Percentiles rank a stretch among this genome's conserved stretches.
Conservation (phyloP, 2,888 invertebrate species). For the Hyppa rectilinea region DNA sequence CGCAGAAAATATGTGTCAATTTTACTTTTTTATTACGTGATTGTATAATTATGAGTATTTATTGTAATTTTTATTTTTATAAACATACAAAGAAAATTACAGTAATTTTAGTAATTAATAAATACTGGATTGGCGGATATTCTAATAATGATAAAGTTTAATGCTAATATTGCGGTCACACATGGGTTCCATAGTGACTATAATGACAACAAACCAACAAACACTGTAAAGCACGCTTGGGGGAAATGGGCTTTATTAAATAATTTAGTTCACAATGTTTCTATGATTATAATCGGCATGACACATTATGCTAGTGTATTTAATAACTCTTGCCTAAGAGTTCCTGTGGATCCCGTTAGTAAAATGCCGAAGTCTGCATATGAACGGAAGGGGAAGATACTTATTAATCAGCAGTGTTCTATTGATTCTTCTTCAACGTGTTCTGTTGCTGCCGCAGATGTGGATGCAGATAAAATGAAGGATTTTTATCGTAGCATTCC, state of each 20-base stretch:
- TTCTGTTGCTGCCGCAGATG: constrained; percentile 78
- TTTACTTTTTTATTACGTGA: not conserved
- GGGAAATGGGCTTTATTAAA: constrained; percentile 4
- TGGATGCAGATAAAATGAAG: constrained; percentile 91
- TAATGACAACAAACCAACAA: constrained; percentile 65
- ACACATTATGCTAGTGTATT: constrained; percentile 92
- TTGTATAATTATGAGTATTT: not conserved
- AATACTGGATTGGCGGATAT: not conserved
- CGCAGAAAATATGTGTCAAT: not conserved
- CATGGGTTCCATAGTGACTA: constrained; percentile 56
- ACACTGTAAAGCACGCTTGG: constrained; percentile 7
- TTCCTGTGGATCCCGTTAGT: constrained; percentile 93
- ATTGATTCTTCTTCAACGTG: constrained; percentile 81
- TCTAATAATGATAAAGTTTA: not conserved
- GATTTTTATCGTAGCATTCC: constrained; percentile 95
- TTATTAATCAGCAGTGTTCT: constrained; percentile 79
- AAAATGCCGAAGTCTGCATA: constrained; percentile 93
- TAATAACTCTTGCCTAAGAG: constrained; percentile 93
- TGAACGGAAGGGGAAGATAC: constrained; percentile 89
- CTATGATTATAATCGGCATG: constrained; percentile 71
- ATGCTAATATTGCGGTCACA: not conserved
- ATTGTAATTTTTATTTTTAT: constrained; percentile 3
- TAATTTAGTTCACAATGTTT: constrained; percentile 33
- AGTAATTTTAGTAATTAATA: not conserved
- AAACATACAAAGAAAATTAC: not conserved